phyloP scores from a whole-genome alignment of 1,140 invertebrate genomes.

The Heterodera schachtii region DNA sequence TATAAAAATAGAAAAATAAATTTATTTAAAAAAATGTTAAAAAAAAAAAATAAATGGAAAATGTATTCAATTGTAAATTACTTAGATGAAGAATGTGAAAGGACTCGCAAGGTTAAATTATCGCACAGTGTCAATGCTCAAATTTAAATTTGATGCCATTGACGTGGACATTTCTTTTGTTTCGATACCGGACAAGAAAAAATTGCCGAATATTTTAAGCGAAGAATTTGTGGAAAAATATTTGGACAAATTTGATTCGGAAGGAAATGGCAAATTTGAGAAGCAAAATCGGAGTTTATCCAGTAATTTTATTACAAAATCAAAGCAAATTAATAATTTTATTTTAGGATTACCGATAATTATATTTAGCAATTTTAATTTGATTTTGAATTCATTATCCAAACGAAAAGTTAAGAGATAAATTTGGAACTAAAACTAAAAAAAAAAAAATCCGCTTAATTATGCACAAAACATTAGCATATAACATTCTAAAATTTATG shows the following conservation, averaged over 20 bases:
- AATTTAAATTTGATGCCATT: neutral
- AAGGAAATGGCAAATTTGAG: neutral
- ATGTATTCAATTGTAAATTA: no score
- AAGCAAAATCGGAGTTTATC: neutral
- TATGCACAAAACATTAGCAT: no score
- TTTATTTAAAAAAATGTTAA: no score
- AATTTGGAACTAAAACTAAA: no score
- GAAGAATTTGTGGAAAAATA: neutral
- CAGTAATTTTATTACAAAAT: neutral
- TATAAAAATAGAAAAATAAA: no score
- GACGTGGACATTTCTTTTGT: neutral
- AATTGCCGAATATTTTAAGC: neutral
- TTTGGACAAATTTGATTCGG: neutral
- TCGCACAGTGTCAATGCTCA: neutral
- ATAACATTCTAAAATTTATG: no score
- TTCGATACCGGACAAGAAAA: neutral
- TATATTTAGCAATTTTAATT: no score
- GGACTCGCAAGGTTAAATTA: neutral
- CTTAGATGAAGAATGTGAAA: neutral
- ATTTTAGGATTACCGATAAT: no score
- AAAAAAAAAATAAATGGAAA: neutral
- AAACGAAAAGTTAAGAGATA: no score
- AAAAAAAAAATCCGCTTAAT: no score
- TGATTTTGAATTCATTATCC: no score
- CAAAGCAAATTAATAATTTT: no score